phyloP scores from a whole-genome alignment of 2,797 vertebrate species.

The Sebastes diaconus region DNA sequence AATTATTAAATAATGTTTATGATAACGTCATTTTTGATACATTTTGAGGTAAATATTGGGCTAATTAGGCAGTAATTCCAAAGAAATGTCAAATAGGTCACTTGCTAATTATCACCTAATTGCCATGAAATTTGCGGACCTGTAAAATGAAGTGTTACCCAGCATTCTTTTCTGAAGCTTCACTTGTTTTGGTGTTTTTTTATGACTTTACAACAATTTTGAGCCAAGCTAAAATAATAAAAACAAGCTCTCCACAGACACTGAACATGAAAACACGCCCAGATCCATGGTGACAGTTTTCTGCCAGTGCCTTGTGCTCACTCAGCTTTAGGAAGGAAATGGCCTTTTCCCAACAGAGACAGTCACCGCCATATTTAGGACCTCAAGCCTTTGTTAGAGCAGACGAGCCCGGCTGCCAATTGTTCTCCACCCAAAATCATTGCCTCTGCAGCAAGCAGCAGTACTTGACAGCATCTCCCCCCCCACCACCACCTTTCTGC shows the following conservation, averaged over 20 bases:
- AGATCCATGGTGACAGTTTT: conserved; percentile 61
- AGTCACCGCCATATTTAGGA: conserved; percentile 88
- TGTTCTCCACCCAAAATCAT: conserved; percentile 90
- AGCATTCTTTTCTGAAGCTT: conserved; percentile 4
- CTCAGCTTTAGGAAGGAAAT: conserved; percentile 96
- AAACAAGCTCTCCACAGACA: conserved; percentile 12
- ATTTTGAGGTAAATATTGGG: too few species aligned
- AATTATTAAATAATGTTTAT: too few species aligned
- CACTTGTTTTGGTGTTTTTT: conserved; percentile 9
- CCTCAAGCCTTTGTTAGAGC: conserved; percentile 90
- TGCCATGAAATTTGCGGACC: too few species aligned
- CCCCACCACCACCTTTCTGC: conserved; percentile 51
- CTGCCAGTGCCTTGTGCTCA: conserved; percentile 80
- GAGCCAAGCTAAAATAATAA: neutral
- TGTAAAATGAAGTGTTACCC: too few species aligned
- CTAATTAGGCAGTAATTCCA: too few species aligned
- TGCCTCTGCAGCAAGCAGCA: conserved; percentile 82
- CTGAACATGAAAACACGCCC: conserved; percentile 48
- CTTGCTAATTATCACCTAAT: too few species aligned
- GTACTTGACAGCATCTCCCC: conserved; percentile 77
- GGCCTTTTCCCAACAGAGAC: conserved; percentile 83
- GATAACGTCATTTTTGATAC: too few species aligned
- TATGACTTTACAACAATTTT: conserved; percentile 14
- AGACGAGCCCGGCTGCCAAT: conserved; percentile 85
- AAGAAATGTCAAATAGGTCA: too few species aligned